Percentiles rank a stretch among this genome's conserved stretches.
Evolutionary conservation across 92 coral and sea anemone species (phyloP).

Genomic region (Nematostella vectensis): DNA sequence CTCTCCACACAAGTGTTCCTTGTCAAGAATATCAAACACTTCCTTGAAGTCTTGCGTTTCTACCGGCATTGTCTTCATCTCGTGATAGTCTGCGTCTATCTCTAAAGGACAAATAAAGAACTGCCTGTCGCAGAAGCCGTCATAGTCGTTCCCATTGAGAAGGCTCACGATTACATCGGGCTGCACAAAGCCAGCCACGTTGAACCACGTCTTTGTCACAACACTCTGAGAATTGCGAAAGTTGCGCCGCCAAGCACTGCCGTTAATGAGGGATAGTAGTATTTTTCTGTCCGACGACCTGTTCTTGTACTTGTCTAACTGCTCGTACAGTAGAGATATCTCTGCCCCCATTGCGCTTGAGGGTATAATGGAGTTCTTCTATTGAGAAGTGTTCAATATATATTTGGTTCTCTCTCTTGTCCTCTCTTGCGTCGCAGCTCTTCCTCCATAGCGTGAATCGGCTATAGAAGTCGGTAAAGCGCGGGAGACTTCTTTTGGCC

Average conservation of each 20-base stretch:
- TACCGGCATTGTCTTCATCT: slow-evolving; percentile 9
- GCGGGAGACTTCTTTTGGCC: slow-evolving; percentile 59
- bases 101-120: slow-evolving; percentile 53
- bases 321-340: slow-evolving; percentile 47
- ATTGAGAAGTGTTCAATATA: slow-evolving; percentile 46
- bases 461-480: slow-evolving; percentile 32
- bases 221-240: slow-evolving; percentile 43
- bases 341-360: slow-evolving; percentile 39
- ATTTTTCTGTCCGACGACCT: slow-evolving; percentile 49
- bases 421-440: slow-evolving; percentile 11
- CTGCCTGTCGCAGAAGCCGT: slow-evolving; percentile 41
- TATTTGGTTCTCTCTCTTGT: slow-evolving; percentile 19
- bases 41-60: not conserved
- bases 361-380: slow-evolving; percentile 40
- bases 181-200: slow-evolving; percentile 54
- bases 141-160: slow-evolving; percentile 41
- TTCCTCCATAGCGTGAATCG: slow-evolving; percentile 25
- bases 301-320: slow-evolving; percentile 46
- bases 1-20: slow-evolving; percentile 2
- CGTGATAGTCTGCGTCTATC: slow-evolving; percentile 43
- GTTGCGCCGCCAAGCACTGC: slow-evolving; percentile 31
- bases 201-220: slow-evolving; percentile 30
- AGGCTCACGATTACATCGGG: slow-evolving; percentile 39
- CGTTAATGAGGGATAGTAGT: slow-evolving; percentile 31
- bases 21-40: slow-evolving; percentile 15